These are phyloP conservation scores for Dipodomys merriami DNA, from an alignment of 2,113 vertebrate species.

Conservation along the genomic window DNA sequence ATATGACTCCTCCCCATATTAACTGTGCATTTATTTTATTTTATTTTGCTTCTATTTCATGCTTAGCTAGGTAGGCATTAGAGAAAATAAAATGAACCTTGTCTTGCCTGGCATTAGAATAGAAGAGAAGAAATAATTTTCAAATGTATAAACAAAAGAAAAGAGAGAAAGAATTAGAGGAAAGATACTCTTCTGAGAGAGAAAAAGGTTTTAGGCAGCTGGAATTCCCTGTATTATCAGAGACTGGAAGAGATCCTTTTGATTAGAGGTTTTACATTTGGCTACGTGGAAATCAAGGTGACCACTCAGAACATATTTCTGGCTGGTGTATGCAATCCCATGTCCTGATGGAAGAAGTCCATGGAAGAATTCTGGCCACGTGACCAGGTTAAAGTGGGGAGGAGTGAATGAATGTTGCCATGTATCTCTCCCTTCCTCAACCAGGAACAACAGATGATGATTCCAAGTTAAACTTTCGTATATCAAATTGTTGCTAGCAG, in stretches of 20 bases:
- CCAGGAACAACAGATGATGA: neutral
- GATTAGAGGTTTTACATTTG: neutral
- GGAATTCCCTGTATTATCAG: neutral
- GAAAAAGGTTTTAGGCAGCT: neutral
- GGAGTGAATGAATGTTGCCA: neutral
- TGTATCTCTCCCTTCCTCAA: neutral
- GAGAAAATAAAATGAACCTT: constrained; percentile 20
- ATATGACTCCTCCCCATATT: neutral
- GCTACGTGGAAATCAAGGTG: neutral
- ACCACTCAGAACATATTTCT: neutral
- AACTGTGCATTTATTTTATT: neutral
- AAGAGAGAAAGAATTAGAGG: neutral
- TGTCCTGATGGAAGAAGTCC: neutral
- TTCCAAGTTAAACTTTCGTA: neutral
- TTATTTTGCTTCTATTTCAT: neutral
- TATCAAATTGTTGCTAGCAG: neutral
- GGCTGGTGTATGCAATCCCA: neutral
- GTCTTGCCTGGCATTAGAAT: neutral
- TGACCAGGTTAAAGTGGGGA: neutral
- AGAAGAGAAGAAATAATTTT: neutral
- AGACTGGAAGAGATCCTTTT: neutral
- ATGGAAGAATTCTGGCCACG: neutral
- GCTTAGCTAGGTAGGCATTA: neutral
- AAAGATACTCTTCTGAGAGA: neutral
- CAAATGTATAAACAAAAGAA: neutral